Base-by-base conservation (phyloP, 2,888 invertebrate species). In the Tenthredo mesomela region DNA sequence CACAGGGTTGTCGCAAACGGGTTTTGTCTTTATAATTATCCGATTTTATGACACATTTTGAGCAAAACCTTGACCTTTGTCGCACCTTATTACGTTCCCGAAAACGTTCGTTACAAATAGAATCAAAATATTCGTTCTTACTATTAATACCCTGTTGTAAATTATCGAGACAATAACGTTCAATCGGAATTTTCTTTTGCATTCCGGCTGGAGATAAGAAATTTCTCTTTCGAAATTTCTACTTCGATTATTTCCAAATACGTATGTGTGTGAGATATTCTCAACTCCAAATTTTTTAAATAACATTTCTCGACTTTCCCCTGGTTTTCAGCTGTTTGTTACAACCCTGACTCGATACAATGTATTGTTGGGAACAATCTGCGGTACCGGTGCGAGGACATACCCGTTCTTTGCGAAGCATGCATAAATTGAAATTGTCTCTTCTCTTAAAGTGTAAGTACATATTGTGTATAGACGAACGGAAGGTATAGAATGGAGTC, bases 361-460 rank as follows among this genome's bases (percentile, higher is more conserved):
- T 77, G 33, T 77, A 54, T 25, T 54, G 15, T 50, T 77, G 50
- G 77, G n/a, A 77, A 54, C 18, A 54, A 77, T 12, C 54, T 54
- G 54, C 54, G 77, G 29, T 40, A 73, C 29, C 43, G 77, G 50
- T 54, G 77, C 15, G 15, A 15, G 71, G 43, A 21, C 12, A 33
- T 54, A 54, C 50, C 33, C 29, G 77, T 54, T 77, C 21, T 77
- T 77, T 50, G 29, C 77, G n/a, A 77, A 29, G 25, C 77, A 77
- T 77, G 77, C 77, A 77, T 25, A 33, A 54, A 29, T 50, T 54
- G n/a, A 33, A 50, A 29, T 54, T 33, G 47, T 25, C 29, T 77
- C 29, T 6, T 21, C 43, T 73, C 1, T 43, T 25, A 43, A 43
- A 73, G 18, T 43, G 67, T 67, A 29, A 67, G 33, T 67, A 33